Percentiles rank a stretch among this genome's conserved stretches.
Conservation (phyloP, 2,797 vertebrate genomes). For the Heliangelus exortis region DNA sequence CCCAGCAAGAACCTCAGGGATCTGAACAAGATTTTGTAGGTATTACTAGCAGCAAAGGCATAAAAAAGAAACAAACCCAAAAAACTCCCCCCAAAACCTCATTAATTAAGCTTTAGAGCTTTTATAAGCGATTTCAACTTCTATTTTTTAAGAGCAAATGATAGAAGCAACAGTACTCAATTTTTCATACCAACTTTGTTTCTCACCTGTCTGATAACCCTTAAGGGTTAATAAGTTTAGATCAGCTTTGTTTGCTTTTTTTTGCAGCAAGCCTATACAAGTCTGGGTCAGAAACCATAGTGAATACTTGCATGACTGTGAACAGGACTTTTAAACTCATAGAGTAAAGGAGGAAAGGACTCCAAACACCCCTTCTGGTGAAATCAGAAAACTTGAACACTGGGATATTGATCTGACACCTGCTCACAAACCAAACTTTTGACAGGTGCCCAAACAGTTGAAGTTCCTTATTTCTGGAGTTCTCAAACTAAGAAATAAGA, state of each 20-base stretch:
- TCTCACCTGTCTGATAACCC: neutral
- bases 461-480: neutral
- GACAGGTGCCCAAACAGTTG: neutral
- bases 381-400: neutral
- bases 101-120: neutral
- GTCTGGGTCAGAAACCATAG: neutral
- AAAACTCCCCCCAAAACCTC: neutral
- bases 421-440: neutral
- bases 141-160: neutral
- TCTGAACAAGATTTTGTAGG: neutral
- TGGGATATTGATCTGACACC: neutral
- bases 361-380: neutral
- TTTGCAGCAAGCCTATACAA: neutral
- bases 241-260: neutral
- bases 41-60: neutral
- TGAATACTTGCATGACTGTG: neutral
- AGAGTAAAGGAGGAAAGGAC: neutral
- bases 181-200: neutral
- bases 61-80: too few species aligned
- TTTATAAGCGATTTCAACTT: neutral
- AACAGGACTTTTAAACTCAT: neutral
- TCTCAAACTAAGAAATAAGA: neutral
- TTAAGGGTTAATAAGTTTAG: neutral
- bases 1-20: neutral
- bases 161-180: neutral